A percentile compares a stretch with the other conserved stretches of the same genome.
Conservation (phyloP, 2,888 invertebrate species). For the Volucella inflata region DNA sequence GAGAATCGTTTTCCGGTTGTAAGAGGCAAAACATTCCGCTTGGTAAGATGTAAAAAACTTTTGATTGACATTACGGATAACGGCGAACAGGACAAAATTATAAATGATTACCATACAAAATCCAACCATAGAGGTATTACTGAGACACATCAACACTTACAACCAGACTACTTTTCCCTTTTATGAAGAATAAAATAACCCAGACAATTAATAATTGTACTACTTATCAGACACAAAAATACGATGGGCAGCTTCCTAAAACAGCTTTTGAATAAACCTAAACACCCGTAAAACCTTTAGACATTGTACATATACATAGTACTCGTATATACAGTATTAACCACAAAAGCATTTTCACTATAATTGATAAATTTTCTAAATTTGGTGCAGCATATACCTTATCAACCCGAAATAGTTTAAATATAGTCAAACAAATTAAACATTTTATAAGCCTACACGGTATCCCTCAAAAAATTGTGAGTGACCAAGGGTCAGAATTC, state of each 20-base stretch:
- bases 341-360: constrained; percentile 3
- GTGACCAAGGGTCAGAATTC: constrained; percentile 26
- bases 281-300: constrained; percentile 23
- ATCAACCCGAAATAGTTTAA: constrained; percentile 7
- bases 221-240: constrained; percentile 31
- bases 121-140: too few relatives aligned
- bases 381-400: too few relatives aligned
- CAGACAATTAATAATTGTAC: constrained; percentile 58
- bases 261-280: background rate
- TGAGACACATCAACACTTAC: constrained; percentile 45
- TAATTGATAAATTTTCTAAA: too few relatives aligned
- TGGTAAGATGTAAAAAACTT: too few relatives aligned
- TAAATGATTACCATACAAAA: too few relatives aligned
- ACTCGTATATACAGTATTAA: constrained; percentile 30
- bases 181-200: constrained; percentile 47
- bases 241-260: constrained; percentile 17
- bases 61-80: too few relatives aligned
- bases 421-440: constrained; percentile 17
- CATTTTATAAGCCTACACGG: constrained; percentile 16
- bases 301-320: constrained; percentile 29
- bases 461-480: constrained; percentile 17
- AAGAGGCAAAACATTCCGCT: too few relatives aligned
- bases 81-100: too few relatives aligned
- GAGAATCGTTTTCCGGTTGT: background rate
- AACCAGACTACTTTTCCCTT: constrained; percentile 56